Evolutionary conservation across 1,140 invertebrate species (phyloP), one percentile per base, ranked within the genome.

Genomic region (Atopsyche davidsoni): DNA sequence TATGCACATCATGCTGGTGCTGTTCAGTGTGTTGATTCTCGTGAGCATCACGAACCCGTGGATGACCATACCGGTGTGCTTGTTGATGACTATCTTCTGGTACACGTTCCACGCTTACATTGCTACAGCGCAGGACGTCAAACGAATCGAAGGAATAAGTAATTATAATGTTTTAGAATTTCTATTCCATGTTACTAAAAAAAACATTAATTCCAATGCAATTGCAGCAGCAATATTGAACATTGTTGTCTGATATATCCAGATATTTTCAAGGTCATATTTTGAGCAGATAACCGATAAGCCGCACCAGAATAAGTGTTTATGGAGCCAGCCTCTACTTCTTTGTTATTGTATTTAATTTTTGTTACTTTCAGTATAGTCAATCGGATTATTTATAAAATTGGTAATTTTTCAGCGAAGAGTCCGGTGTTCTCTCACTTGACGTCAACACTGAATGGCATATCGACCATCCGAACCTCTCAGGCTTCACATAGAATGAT

Each of bases 361-460:
- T 28, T 28, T 28, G 6, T 28, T 28, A n/a, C n/a, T 7, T 28
- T 7, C 6, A 6, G 24, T 28, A 6, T 4, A 6, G 6, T 28
- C 24, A 6, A n/a, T 28, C 24, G 24, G 24, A 28, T 35, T 6
- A 14, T 10, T 35, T 35, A 14, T 9, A 22, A 39, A 25, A 6
- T 10, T 18, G 19, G 16, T 25, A 2, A 32, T 43, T 44, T 53
- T 56, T 9, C 18, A 48, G 61, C 57, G 24, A 75, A 76, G 61
- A 81, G 79, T 62, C 89, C 89, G 1, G 79, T 90, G 10, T 90
- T 86, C 60, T 85, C 85, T 2, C 86, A 90, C 48, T 70, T 91
- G 0, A 83, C 79, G 40, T 75, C 85, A 1, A 80, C 85, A 0
- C 51, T 91, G 4, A 76, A 78, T 56, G 89, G 89, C 7, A 61